Evolutionary conservation across 2,113 vertebrate genomes (phyloP).

Genomic region (Sylvietta virens): DNA sequence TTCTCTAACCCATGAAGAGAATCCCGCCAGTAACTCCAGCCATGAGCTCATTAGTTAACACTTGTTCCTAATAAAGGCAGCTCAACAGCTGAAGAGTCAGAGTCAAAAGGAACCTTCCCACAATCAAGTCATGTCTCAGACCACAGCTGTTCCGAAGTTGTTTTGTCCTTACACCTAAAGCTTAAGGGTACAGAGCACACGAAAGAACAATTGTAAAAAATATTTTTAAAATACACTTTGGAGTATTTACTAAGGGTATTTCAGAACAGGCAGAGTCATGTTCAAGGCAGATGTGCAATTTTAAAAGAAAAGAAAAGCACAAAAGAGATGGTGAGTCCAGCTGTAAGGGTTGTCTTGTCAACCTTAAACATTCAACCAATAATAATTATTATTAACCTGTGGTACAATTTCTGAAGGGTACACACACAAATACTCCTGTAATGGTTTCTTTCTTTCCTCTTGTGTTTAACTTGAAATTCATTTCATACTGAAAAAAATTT

Average conservation of each 20-base stretch:
- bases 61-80: not conserved
- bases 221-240: not conserved
- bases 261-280: not conserved
- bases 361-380: too few species aligned
- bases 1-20: not conserved
- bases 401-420: not conserved
- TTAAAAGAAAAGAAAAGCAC: not conserved
- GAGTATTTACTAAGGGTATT: not conserved
- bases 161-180: not conserved
- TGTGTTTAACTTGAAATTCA: not conserved
- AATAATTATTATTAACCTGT: not conserved
- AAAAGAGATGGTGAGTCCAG: not conserved
- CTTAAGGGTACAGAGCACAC: not conserved
- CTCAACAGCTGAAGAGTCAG: not conserved
- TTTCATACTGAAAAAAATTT: not conserved
- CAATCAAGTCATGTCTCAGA: not conserved
- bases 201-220: not conserved
- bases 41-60: not conserved
- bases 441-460: not conserved
- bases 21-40: not conserved
- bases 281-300: not conserved
- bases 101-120: not conserved
- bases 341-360: not conserved
- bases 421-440: not conserved
- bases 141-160: not conserved